Evolutionary conservation across 2,888 invertebrate genomes (phyloP).

Genomic region (Linnaemya vulpina): DNA sequence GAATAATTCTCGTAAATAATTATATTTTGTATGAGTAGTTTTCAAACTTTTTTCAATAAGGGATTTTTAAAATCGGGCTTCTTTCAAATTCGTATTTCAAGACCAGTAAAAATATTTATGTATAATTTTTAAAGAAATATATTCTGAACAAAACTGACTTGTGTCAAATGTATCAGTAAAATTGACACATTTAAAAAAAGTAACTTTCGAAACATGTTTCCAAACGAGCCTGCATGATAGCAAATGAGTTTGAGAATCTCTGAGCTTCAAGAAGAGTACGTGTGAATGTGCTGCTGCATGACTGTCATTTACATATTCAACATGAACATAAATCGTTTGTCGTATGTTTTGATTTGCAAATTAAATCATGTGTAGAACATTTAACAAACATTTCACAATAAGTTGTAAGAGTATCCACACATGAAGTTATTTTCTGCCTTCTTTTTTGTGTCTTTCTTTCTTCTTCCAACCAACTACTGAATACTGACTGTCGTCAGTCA

Average conservation of each 20-base stretch:
- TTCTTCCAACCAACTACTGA: slow-evolving; percentile 14
- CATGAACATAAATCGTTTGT: slow-evolving; percentile 70
- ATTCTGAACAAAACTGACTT: background rate
- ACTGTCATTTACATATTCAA: slow-evolving; percentile 67
- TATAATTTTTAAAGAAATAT: background rate
- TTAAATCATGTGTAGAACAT: slow-evolving; percentile 70
- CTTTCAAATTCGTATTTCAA: too few relatives aligned
- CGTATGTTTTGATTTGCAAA: slow-evolving; percentile 71
- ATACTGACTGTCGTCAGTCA: slow-evolving; percentile 27
- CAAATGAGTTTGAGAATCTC: slow-evolving; percentile 19
- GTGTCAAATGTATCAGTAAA: too few relatives aligned
- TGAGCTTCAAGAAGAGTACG: slow-evolving; percentile 15
- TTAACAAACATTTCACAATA: slow-evolving; percentile 63
- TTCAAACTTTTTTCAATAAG: too few relatives aligned
- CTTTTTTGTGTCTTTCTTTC: background rate
- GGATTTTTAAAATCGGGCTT: too few relatives aligned
- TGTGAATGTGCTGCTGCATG: slow-evolving; percentile 36
- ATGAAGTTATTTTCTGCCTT: slow-evolving; percentile 17
- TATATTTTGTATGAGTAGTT: too few relatives aligned
- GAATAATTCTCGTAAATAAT: too few relatives aligned
- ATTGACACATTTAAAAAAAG: too few relatives aligned
- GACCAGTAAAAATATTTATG: too few relatives aligned
- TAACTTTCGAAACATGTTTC: too few relatives aligned
- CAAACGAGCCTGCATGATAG: too few relatives aligned
- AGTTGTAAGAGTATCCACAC: slow-evolving; percentile 10